A percentile compares a stretch with the other conserved stretches of the same genome.
These are phyloP conservation scores for Pipistrellus pipistrellus DNA, from an alignment of 2,797 vertebrate species.

Conservation along the genomic window DNA sequence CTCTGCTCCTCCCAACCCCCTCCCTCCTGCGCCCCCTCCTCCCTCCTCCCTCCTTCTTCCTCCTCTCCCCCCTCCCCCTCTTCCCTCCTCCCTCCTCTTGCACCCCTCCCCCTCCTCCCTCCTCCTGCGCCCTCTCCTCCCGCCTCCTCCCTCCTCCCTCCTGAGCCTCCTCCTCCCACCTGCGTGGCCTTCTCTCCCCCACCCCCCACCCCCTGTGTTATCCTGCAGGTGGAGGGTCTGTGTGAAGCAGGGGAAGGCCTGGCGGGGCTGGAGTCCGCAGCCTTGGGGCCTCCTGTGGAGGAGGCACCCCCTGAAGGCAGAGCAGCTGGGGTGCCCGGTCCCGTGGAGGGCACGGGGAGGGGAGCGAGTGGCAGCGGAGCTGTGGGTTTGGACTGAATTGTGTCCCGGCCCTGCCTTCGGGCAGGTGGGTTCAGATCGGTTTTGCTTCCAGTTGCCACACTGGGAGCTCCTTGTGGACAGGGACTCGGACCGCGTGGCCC, in stretches of 20 bases:
- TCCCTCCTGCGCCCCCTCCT: too few species aligned
- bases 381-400: neutral
- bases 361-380: fast-evolving
- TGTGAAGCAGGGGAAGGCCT: neutral
- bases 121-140: too few species aligned
- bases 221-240: fast-evolving
- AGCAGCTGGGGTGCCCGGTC: neutral
- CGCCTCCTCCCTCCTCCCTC: too few species aligned
- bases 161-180: too few species aligned
- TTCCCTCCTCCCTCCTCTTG: too few species aligned
- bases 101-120: too few species aligned
- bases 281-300: neutral
- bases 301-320: fast-evolving
- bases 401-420: neutral
- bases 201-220: too few species aligned
- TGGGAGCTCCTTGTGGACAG: neutral
- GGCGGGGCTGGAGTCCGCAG: neutral
- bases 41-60: too few species aligned
- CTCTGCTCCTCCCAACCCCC: neutral
- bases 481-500: fast-evolving
- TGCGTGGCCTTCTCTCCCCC: too few species aligned
- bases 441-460: neutral
- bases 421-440: neutral
- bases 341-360: neutral
- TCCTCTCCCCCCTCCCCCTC: too few species aligned